phyloP scores from a whole-genome alignment of 2,113 vertebrate genomes.

The Uria aalge region DNA sequence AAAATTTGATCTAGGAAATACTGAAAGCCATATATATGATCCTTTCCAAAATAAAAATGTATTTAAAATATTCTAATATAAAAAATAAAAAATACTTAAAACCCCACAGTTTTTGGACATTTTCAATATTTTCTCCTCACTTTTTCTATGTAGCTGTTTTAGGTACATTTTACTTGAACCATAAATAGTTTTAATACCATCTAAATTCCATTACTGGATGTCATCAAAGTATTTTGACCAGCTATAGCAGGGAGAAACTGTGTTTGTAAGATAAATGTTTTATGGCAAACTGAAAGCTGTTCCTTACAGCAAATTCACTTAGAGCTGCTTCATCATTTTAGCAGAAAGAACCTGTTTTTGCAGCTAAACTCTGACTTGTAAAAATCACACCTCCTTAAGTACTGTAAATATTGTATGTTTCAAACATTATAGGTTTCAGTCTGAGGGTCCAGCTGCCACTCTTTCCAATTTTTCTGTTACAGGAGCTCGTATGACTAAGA shows the following conservation, averaged over 20 bases:
- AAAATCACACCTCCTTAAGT: slow-evolving; percentile 14
- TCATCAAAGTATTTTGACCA: slow-evolving; percentile 13
- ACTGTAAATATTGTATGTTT: neutral
- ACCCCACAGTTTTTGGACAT: neutral
- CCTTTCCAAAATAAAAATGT: neutral
- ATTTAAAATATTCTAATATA: neutral
- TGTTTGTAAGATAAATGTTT: slow-evolving; percentile 17
- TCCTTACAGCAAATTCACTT: neutral
- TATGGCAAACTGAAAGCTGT: neutral
- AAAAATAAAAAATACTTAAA: neutral
- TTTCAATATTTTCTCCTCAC: neutral
- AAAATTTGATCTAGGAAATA: neutral
- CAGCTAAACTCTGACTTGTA: neutral
- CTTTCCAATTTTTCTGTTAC: neutral
- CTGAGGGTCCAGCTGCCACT: neutral
- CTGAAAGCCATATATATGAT: neutral
- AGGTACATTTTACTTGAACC: neutral
- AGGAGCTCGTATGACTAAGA: neutral
- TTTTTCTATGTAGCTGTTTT: neutral
- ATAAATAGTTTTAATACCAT: neutral
- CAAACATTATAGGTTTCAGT: neutral
- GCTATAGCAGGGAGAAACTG: neutral
- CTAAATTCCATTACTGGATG: neutral
- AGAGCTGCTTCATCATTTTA: neutral
- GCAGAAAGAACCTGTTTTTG: neutral